phyloP scores from a whole-genome alignment of 2,113 vertebrate genomes.

The Pelodiscus sinensis region DNA sequence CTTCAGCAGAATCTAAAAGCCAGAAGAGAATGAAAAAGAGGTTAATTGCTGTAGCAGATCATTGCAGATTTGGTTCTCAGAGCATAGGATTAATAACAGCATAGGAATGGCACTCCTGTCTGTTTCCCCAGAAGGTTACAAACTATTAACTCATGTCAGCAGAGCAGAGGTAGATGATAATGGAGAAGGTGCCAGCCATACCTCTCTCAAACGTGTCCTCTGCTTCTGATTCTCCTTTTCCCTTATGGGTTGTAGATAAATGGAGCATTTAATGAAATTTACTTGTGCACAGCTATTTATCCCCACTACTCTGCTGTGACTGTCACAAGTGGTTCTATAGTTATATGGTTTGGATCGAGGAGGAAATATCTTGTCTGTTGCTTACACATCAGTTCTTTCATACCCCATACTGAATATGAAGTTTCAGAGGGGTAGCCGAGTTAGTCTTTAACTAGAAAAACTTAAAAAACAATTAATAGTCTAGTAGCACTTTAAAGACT shows the following conservation, averaged over 20 bases:
- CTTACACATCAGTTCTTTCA: neutral
- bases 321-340: constrained; percentile 15
- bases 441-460: too few species aligned
- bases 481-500: too few species aligned
- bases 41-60: neutral
- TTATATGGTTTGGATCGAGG: constrained; percentile 32
- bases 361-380: neutral
- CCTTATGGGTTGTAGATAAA: neutral
- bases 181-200: neutral
- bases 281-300: neutral
- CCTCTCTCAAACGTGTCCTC: neutral
- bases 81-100: fast-evolving
- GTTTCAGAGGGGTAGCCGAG: neutral
- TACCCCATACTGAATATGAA: constrained; percentile 21
- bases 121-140: neutral
- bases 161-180: neutral
- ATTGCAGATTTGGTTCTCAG: neutral
- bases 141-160: fast-evolving
- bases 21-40: neutral
- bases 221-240: neutral
- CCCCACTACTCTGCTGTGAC: neutral
- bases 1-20: neutral
- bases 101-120: neutral
- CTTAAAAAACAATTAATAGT: too few species aligned
- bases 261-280: neutral